Evolutionary conservation across 2,888 invertebrate genomes (phyloP).

Genomic region (Petrophora chlorosata): DNA sequence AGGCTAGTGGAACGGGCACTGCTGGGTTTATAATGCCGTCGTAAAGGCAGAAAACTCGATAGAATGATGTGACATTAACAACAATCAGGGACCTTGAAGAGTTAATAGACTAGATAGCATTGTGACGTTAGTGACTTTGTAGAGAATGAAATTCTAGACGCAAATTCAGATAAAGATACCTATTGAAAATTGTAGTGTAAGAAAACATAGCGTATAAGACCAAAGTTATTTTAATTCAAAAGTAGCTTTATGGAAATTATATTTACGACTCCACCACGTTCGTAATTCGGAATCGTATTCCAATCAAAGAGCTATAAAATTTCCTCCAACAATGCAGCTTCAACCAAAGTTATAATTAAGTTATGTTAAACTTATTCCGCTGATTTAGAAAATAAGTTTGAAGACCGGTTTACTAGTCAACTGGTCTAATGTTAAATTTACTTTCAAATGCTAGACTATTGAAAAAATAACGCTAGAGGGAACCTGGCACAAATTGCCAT

Average conservation of each 20-base stretch:
- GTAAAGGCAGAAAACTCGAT: constrained; percentile 47
- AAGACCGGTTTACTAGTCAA: too few species aligned
- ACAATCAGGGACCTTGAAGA: constrained; percentile 53
- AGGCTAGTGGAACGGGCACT: constrained; percentile 47
- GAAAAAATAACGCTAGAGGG: too few species aligned
- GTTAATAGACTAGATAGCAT: constrained; percentile 39
- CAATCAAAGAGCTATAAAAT: too few species aligned
- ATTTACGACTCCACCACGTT: neutral
- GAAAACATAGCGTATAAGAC: too few species aligned
- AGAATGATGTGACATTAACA: constrained; percentile 48
- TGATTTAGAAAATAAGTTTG: too few species aligned
- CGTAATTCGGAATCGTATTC: neutral
- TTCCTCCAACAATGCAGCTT: too few species aligned
- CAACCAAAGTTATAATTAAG: too few species aligned
- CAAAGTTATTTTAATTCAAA: too few species aligned
- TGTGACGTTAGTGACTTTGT: neutral
- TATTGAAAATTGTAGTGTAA: too few species aligned
- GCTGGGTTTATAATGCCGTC: constrained; percentile 37
- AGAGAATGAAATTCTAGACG: neutral
- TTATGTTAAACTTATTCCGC: too few species aligned
- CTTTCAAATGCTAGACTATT: too few species aligned
- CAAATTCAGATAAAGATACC: neutral
- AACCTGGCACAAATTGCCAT: constrained; percentile 49
- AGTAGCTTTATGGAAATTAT: constrained; percentile 3
- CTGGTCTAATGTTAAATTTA: too few species aligned